A percentile compares a stretch with the other conserved stretches of the same genome.
Evolutionary conservation across 2,888 invertebrate species (phyloP).

Genomic region (Drosophila falleni): DNA sequence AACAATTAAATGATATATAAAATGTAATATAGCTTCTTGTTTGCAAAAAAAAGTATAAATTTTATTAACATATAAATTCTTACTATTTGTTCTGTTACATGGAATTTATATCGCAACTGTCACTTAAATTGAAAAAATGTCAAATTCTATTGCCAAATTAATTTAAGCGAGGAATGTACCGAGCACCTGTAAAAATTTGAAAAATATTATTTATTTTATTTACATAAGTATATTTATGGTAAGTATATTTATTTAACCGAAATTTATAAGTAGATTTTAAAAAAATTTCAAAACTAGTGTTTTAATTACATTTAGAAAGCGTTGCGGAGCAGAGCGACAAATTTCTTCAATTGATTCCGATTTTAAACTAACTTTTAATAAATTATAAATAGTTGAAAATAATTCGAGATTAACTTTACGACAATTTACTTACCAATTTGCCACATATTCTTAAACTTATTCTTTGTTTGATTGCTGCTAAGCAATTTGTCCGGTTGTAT

Average conservation of each 20-base stretch:
- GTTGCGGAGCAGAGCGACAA: no score
- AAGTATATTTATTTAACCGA: no score
- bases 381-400: background rate
- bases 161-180: constrained; percentile 2
- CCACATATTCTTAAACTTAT: constrained; percentile 15
- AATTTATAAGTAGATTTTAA: no score
- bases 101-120: constrained; percentile 1
- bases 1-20: background rate
- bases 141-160: background rate
- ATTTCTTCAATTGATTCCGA: no score
- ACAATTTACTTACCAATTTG: constrained; percentile 19
- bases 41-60: no score
- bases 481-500: constrained; percentile 3
- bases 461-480: background rate
- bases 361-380: no score
- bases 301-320: no score
- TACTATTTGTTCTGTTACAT: background rate
- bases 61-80: background rate
- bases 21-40: no score
- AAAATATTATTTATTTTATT: background rate
- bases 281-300: no score
- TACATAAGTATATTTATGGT: no score
- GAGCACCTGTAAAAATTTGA: background rate
- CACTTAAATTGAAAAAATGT: background rate
- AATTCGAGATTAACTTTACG: background rate